Percentiles rank a stretch among this genome's conserved stretches.
phyloP scores from a whole-genome alignment of 2,113 vertebrate species.

The Chionomys nivalis region DNA sequence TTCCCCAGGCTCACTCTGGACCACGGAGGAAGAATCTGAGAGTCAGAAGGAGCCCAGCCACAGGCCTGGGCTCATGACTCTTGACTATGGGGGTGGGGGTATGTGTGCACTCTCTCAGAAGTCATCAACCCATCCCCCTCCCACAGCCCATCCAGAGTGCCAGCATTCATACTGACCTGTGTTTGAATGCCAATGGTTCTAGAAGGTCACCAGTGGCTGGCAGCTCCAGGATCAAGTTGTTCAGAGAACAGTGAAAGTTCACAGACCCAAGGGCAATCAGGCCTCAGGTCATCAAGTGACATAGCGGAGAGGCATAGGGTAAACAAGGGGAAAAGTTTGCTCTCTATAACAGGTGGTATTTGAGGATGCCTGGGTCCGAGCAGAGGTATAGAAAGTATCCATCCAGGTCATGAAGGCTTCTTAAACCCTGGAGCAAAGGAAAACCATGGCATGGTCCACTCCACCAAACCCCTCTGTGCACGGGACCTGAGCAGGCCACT shows the following conservation, averaged over 20 bases:
- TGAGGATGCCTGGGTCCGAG: neutral
- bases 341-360: neutral
- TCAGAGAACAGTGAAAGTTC: neutral
- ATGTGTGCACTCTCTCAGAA: neutral
- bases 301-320: neutral
- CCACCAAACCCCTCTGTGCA: neutral
- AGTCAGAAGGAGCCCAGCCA: neutral
- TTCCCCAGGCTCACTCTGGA: neutral
- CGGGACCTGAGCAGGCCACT: neutral
- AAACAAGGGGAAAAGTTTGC: neutral
- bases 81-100: neutral
- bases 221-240: neutral
- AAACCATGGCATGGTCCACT: neutral
- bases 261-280: neutral
- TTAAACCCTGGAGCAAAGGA: neutral
- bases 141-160: neutral
- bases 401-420: neutral
- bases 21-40: too few species aligned
- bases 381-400: neutral
- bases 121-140: neutral
- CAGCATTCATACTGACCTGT: neutral
- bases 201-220: neutral
- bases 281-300: neutral
- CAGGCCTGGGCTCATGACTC: neutral
- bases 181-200: neutral